Evolutionary conservation across 2,888 invertebrate genomes (phyloP).

Genomic region (Plagiodera versicolora): DNA sequence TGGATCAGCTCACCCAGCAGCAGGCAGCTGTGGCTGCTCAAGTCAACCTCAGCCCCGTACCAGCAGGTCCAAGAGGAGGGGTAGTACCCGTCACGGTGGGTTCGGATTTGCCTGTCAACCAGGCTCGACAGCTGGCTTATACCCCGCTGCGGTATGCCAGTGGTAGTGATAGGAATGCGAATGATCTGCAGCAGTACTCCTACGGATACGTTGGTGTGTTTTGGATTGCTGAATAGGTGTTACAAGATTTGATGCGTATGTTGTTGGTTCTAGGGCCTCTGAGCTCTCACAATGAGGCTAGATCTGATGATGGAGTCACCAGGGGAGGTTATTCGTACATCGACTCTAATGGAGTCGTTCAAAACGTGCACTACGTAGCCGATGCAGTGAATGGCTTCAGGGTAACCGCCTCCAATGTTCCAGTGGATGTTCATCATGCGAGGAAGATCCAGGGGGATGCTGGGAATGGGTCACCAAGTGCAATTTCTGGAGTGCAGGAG

Average conservation of each 20-base stretch:
- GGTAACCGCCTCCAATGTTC: constrained; percentile 67
- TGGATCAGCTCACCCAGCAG: constrained; percentile 45
- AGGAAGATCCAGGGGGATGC: not conserved
- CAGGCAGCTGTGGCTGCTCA: constrained; percentile 41
- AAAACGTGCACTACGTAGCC: constrained; percentile 66
- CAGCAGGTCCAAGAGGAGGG: constrained; percentile 25
- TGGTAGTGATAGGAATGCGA: constrained; percentile 34
- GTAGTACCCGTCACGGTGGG: constrained; percentile 31
- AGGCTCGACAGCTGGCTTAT: constrained; percentile 37
- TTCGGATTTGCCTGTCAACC: constrained; percentile 30
- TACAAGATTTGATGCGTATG: too few relatives aligned
- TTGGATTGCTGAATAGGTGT: not conserved
- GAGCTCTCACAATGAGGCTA: constrained; percentile 65
- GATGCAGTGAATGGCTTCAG: constrained; percentile 67
- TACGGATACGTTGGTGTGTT: constrained; percentile 61
- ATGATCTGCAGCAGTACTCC: constrained; percentile 58
- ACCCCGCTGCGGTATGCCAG: constrained; percentile 26
- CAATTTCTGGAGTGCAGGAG: constrained; percentile 14
- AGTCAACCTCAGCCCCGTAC: constrained; percentile 40
- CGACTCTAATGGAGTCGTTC: constrained; percentile 66
- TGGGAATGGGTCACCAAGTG: constrained; percentile 17
- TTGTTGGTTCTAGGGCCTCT: constrained; percentile 57
- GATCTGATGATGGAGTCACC: constrained; percentile 63
- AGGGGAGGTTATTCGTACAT: constrained; percentile 70
- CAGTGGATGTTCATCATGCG: constrained; percentile 42